Base-by-base conservation (phyloP, 1,140 invertebrate species). In the Lordiphosa clarofinis region DNA sequence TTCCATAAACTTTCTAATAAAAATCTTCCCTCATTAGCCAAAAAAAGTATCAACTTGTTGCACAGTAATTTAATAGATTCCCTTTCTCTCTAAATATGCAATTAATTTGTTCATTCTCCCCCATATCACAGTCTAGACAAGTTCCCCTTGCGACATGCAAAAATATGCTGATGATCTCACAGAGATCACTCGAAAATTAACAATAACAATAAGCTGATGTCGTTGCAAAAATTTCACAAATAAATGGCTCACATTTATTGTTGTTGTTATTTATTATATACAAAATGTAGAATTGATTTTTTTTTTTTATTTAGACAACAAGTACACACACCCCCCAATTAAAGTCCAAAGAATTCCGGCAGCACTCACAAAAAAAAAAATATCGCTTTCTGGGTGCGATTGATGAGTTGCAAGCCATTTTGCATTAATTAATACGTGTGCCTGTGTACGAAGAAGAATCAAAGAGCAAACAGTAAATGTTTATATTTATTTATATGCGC, bases 91-190 rank as follows among this genome's bases (percentile, higher is more conserved):
- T 21, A 21, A 21, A 21, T 21, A 21, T 21, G 2, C 21, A 21
- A 21, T 21, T 21, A 21, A 21, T 15, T 24, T 24, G 21, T 24
- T 24, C 24, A 28, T 7, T 28, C 1, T 28, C 24, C 21, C 24
- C 6, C 24, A 28, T 7, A 28, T 28, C 24, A 7, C 4, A 28
- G 24, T 28, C 24, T 28, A 28, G 24, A 28, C 24, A 28, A 28
- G 5, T 5, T 28, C 6, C 24, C 5, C 24, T 28, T 6, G 24
- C 24, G 24, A 28, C 24, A 49, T 15, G 13, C 35, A 15, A 21
- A 21, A 35, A 49, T 66, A 38, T 52, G 39, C 36, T 58, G 75
- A 82, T 79, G 75, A 79, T 79, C 76, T 79, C 75, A 79, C 42
- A 63, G n/a, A 74, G 75, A 79, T 81, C 70, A 54, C 28, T 57